Base-by-base conservation (phyloP, 2,888 invertebrate species). In the Machimus atricapillus region DNA sequence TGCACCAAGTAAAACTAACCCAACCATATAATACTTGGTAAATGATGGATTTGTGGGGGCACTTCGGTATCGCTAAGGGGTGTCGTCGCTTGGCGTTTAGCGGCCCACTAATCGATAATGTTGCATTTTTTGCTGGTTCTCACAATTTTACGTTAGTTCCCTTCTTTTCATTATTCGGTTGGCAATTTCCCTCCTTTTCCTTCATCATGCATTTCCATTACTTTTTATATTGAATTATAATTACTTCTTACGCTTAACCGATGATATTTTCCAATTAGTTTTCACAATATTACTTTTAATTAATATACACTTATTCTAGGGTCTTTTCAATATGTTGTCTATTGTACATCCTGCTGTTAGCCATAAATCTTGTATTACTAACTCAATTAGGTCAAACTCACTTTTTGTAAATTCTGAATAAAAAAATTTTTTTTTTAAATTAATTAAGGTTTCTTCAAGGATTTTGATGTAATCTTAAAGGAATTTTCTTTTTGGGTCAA, bases 81-180 rank as follows among this genome's bases (percentile, higher is more conserved):
- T 56, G 82, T 87, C 56, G 87, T 73, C 78, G 77, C 76, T 74
- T 88, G 73, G 86, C 81, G 83, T 86, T 85, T 86, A 79, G 76
- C 86, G 81, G 58, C 88, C 88, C 88, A 89, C 89, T 88, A 89
- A 89, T 89, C 89, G 87, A 89, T 89, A 89, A 88, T 87, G 88
- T 88, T 88, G 88, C 88, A 89, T 89, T 89, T 88, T 89, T 88
- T 88, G 79, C 78, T 76, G 34, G 37, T 52, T 66, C 83, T 83
- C 83, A 83, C 83, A 83, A 83, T 83, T 83, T 83, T 9, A 83
- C 23, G 83, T 40, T 66, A 52, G 34, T 78, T 78, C 37, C n/a
- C 31, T 77, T 77, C 40, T 46, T 46, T 46, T 46, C 43, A 46
- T 81, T 81, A 9, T 56, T 81, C 52, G 16, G 14, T 81, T 46